phyloP scores from a whole-genome alignment of 2,888 invertebrate genomes.

The Ceratothoa steindachneri region DNA sequence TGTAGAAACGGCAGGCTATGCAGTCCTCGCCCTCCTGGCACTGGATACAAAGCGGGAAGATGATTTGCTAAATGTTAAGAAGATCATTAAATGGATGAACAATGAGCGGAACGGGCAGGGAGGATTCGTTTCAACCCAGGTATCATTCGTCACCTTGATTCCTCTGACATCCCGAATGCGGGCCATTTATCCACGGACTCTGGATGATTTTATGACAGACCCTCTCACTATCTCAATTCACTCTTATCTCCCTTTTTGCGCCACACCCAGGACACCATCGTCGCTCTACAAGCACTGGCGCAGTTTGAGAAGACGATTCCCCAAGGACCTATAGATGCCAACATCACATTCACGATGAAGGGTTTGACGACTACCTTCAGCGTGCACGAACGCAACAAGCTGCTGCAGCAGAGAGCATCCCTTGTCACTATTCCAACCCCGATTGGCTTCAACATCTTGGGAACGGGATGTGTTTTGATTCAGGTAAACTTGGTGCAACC shows the following conservation, averaged over 20 bases:
- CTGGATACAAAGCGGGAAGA: slow-evolving; percentile 54
- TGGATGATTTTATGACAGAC: too few relatives aligned
- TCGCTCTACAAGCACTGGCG: slow-evolving; percentile 57
- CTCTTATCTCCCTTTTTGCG: too few relatives aligned
- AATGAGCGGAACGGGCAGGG: slow-evolving; percentile 65
- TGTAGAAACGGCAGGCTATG: slow-evolving; percentile 68
- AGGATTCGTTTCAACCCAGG: slow-evolving; percentile 72
- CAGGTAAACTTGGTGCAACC: too few relatives aligned
- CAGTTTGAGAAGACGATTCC: slow-evolving; percentile 52
- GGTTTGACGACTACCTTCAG: slow-evolving; percentile 55
- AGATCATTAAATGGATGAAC: slow-evolving; percentile 69
- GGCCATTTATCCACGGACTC: too few relatives aligned
- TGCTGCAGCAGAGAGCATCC: slow-evolving; percentile 56
- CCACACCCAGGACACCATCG: slow-evolving; percentile 63
- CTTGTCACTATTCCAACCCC: slow-evolving; percentile 56
- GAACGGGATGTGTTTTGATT: slow-evolving; percentile 60
- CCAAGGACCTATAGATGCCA: slow-evolving; percentile 54
- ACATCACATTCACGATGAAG: slow-evolving; percentile 53
- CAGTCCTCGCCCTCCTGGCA: slow-evolving; percentile 59
- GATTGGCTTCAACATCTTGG: slow-evolving; percentile 56
- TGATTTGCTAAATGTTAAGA: slow-evolving; percentile 59
- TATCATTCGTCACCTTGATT: slow-evolving; percentile 50
- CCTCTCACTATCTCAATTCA: too few relatives aligned
- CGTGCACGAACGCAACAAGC: slow-evolving; percentile 54
- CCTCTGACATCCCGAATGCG: too few relatives aligned